phyloP scores from a whole-genome alignment of 1,140 invertebrate species.

The Druon quercuslanigerum region DNA sequence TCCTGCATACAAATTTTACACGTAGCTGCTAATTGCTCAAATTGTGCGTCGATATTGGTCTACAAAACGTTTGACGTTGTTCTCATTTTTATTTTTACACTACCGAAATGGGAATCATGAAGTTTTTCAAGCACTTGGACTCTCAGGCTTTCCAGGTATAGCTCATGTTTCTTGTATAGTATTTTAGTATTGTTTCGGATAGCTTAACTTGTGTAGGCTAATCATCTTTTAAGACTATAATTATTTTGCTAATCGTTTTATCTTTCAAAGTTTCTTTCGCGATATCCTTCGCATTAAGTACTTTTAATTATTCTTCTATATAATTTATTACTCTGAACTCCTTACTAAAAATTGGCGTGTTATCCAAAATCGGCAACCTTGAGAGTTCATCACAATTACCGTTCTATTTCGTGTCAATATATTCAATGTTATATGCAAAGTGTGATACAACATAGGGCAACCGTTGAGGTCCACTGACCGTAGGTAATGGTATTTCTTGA shows the following conservation, averaged over 20 bases:
- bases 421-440: slow-evolving; percentile 44
- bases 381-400: too few relatives aligned
- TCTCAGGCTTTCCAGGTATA: slow-evolving; percentile 36
- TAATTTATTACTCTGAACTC: background rate
- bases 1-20: too few relatives aligned
- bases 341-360: slow-evolving; percentile 17
- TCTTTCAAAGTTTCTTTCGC: slow-evolving; percentile 32
- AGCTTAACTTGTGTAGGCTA: background rate
- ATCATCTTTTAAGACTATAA: background rate
- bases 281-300: background rate
- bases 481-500: slow-evolving; percentile 43
- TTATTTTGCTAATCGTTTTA: background rate
- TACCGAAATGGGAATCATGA: slow-evolving; percentile 67
- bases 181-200: background rate
- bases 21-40: too few relatives aligned
- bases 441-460: slow-evolving; percentile 46
- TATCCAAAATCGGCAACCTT: slow-evolving; percentile 37
- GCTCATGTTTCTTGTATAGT: background rate
- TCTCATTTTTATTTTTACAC: slow-evolving; percentile 68
- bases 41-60: too few relatives aligned
- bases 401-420: slow-evolving; percentile 3
- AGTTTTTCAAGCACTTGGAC: slow-evolving; percentile 58
- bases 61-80: too few relatives aligned
- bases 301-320: background rate
- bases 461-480: slow-evolving; percentile 35